Conservation (phyloP, 2,113 vertebrate species). For the Calidris pugnax region DNA sequence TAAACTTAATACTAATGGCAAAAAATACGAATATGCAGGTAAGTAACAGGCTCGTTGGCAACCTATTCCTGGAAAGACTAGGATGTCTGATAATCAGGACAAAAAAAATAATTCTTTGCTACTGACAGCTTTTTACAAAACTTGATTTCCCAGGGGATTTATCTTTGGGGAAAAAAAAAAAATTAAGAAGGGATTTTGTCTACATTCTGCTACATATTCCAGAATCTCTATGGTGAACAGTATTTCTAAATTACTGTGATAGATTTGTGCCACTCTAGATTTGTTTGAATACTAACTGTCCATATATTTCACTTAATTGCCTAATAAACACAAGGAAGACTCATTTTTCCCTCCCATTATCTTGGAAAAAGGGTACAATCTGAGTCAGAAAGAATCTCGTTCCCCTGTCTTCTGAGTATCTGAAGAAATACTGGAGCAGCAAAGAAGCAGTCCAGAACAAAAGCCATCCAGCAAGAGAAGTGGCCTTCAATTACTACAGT, state of each 20-base stretch:
- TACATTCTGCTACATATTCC: background rate
- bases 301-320: background rate
- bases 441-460: background rate
- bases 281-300: background rate
- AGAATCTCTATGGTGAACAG: background rate
- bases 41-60: background rate
- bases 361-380: background rate
- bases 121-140: background rate
- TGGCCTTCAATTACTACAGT: background rate
- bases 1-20: constrained; percentile 20
- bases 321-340: background rate
- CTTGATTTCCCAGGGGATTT: background rate
- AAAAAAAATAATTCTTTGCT: background rate
- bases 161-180: background rate
- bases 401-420: background rate
- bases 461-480: background rate
- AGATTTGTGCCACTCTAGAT: background rate
- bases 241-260: background rate
- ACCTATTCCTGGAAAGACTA: background rate
- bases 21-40: background rate
- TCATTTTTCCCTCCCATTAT: background rate
- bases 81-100: background rate
- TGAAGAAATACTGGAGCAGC: background rate
- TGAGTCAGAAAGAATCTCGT: background rate
- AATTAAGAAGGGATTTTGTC: background rate